phyloP scores from a whole-genome alignment of 2,797 vertebrate genomes.

The Sparus aurata region DNA sequence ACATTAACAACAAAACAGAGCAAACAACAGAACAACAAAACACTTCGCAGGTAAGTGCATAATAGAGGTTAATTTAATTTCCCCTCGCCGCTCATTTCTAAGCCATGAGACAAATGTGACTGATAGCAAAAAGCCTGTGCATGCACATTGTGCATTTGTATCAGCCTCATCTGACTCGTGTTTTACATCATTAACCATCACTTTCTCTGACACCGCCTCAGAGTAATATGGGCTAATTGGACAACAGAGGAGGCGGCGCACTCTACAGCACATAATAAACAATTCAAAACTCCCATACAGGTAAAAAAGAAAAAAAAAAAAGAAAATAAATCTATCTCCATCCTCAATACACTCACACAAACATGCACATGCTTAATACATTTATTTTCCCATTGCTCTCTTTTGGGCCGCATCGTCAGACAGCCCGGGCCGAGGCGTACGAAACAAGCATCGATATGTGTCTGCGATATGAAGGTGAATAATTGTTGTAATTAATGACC shows the following conservation, averaged over 20 bases:
- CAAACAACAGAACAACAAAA: constrained; percentile 49
- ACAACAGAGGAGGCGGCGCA: constrained; percentile 51
- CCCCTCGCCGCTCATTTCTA: constrained; percentile 53
- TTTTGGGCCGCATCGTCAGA: constrained; percentile 47
- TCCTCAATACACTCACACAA: constrained; percentile 31
- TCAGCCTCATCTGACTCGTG: constrained; percentile 26
- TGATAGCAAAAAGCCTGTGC: constrained; percentile 18
- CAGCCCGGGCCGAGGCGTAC: constrained; percentile 39
- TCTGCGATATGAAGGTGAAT: constrained; percentile 83
- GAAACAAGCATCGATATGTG: constrained; percentile 77
- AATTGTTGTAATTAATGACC: constrained; percentile 87
- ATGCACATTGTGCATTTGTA: constrained; percentile 17
- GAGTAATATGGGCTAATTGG: constrained; percentile 72
- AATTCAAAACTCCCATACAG: constrained; percentile 54
- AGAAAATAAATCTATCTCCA: constrained; percentile 54
- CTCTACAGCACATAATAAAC: constrained; percentile 49
- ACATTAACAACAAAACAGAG: constrained; percentile 37
- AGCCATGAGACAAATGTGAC: constrained; percentile 49
- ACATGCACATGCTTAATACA: constrained; percentile 53
- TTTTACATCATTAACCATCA: constrained; percentile 58
- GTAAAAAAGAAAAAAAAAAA: constrained; percentile 31
- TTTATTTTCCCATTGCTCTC: constrained; percentile 59
- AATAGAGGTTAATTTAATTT: constrained; percentile 59
- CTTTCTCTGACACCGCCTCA: constrained; percentile 58
- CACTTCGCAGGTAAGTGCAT: constrained; percentile 54